These are phyloP conservation scores for Seriola quinqueradiata DNA, from an alignment of 2,113 vertebrate species.

Conservation along the genomic window DNA sequence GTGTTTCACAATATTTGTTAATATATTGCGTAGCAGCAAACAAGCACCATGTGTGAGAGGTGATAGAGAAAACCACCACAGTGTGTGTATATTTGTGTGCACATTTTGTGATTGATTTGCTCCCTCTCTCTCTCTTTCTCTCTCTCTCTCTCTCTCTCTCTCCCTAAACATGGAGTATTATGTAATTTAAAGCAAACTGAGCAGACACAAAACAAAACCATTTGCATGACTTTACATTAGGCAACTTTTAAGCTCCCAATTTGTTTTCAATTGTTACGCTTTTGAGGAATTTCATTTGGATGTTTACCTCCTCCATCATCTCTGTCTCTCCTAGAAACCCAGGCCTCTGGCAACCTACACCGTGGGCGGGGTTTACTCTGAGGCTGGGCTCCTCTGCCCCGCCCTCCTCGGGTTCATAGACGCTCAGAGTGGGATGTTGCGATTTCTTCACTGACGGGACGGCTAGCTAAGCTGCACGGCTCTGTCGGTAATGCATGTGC, in stretches of 20 bases:
- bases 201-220: not conserved
- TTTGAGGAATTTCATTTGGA: not conserved
- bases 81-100: too few relatives aligned
- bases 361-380: slow-evolving; percentile 21
- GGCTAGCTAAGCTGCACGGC: not conserved
- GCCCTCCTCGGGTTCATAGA: slow-evolving; percentile 19
- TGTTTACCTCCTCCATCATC: not conserved
- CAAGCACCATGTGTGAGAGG: not conserved
- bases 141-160: too few relatives aligned
- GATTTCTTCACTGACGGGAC: not conserved
- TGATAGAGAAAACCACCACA: not conserved
- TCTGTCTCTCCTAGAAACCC: not conserved
- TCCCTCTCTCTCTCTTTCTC: too few relatives aligned
- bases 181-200: not conserved
- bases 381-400: slow-evolving; percentile 9
- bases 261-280: not conserved
- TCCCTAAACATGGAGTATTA: not conserved
- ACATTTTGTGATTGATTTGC: too few relatives aligned
- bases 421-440: not conserved
- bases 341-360: not conserved
- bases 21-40: slow-evolving; percentile 24
- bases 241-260: not conserved
- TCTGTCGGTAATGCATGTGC: not conserved
- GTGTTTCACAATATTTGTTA: slow-evolving; percentile 75
- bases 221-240: not conserved